phyloP scores from a whole-genome alignment of 2,797 vertebrate species.

The Galagoides demidoff region DNA sequence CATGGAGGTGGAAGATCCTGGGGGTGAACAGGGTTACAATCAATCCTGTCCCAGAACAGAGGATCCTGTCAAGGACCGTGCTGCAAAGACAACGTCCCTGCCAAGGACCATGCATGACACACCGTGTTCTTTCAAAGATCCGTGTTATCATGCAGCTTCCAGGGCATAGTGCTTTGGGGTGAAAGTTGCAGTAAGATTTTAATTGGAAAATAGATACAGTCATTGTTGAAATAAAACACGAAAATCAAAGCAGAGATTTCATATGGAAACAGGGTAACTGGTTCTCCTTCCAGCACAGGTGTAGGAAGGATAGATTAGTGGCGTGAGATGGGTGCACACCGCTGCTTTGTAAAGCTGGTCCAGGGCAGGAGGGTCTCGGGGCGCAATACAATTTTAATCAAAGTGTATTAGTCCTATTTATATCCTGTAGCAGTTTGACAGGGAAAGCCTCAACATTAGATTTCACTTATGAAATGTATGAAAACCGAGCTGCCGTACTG shows the following conservation, averaged over 20 bases:
- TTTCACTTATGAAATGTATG: too few species aligned
- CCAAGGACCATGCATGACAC: background rate
- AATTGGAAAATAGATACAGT: background rate
- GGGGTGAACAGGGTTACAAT: background rate
- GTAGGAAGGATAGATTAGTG: too few species aligned
- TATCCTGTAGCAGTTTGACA: too few species aligned
- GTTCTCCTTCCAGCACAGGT: too few species aligned
- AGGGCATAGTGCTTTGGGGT: background rate
- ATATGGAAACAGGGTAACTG: too few species aligned
- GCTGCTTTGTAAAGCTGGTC: too few species aligned
- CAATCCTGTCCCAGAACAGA: background rate
- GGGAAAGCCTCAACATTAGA: too few species aligned
- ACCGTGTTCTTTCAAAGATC: background rate
- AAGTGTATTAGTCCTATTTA: too few species aligned
- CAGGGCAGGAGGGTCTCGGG: too few species aligned
- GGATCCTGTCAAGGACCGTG: background rate
- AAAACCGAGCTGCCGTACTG: too few species aligned
- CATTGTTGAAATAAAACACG: background rate
- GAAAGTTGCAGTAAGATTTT: background rate
- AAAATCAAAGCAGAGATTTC: background rate
- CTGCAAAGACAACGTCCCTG: background rate
- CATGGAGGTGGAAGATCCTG: background rate
- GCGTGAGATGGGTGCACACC: too few species aligned
- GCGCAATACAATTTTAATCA: too few species aligned
- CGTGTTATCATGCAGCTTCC: background rate